Base-by-base conservation (phyloP, 2,888 invertebrate genomes). In the Cephus spinipes region DNA sequence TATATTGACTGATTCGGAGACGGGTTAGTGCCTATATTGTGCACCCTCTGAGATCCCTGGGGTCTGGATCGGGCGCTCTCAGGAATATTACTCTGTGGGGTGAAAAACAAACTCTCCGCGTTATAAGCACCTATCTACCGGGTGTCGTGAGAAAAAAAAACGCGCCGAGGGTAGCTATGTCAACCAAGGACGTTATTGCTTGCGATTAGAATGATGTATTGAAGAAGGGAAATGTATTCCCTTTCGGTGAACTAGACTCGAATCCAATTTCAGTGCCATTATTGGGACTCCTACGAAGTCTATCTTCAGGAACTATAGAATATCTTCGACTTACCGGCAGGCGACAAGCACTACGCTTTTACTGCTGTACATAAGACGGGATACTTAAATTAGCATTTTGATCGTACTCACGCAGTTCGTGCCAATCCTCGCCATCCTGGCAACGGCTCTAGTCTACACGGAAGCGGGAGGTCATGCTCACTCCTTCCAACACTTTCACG, bases 401-500 rank as follows among this genome's bases (percentile, higher is more conserved):
- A 75, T 77, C 32, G 73, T 80, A 74, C 68, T 75, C 31, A 31
- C 23, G 35, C 82, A 86, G 87, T 77, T 83, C 68, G 35, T 83
- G 68, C 74, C 79, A 36, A 73, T 79, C 74, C 76, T 82, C 75
- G 77, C 83, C 33, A 76, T 79, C 40, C 78, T 81, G 75, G 79
- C 76, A 55, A 73, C 75, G 68, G 9, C 77, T 34, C 69, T 79
- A 36, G 80, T 76, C 36, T 35, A 73, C 55, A 79, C 79, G 6
- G 77, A 76, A 6, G 84, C 82, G 4, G 85, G 81, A 31, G 86
- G 87, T 32, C 85, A 89, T 78, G 91, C 91, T 73, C 90, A 90
- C 76, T 91, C 91, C 33, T 91, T 91, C 75, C 90, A 91, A 83
- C 89, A 91, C 81, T 91, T 90, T 79, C 87, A 89, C 75, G 91